A percentile compares a stretch with the other conserved stretches of the same genome.
These are phyloP conservation scores for Falco berigora DNA, from an alignment of 2,797 vertebrate species.

Conservation along the genomic window DNA sequence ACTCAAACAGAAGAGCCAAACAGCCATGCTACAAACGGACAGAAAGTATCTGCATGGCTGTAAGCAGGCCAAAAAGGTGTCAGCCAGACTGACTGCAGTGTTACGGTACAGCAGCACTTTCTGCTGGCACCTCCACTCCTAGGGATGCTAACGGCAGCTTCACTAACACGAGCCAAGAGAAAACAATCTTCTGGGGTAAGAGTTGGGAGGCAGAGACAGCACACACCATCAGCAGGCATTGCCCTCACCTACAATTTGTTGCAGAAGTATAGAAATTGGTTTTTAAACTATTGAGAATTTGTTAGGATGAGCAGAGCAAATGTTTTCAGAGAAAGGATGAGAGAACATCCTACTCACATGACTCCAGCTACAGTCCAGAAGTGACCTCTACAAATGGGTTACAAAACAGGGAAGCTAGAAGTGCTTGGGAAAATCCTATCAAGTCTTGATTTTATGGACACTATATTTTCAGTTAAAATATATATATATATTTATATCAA, in stretches of 20 bases:
- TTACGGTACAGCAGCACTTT: background rate
- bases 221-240: background rate
- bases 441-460: background rate
- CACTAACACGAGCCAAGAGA: background rate
- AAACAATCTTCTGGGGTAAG: background rate
- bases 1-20: background rate
- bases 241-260: background rate
- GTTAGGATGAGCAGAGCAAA: background rate
- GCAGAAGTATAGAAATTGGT: background rate
- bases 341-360: rapidly evolving
- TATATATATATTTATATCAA: background rate
- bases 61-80: background rate
- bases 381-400: background rate
- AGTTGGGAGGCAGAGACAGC: background rate
- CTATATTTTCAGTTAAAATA: background rate
- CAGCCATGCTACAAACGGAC: background rate
- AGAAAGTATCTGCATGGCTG: background rate
- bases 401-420: background rate
- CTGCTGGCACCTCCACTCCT: background rate
- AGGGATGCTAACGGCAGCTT: background rate
- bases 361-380: background rate
- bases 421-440: background rate
- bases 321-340: background rate
- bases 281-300: background rate
- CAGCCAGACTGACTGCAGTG: background rate